phyloP scores from a whole-genome alignment of 1,140 invertebrate species.

The Homarus americanus region DNA sequence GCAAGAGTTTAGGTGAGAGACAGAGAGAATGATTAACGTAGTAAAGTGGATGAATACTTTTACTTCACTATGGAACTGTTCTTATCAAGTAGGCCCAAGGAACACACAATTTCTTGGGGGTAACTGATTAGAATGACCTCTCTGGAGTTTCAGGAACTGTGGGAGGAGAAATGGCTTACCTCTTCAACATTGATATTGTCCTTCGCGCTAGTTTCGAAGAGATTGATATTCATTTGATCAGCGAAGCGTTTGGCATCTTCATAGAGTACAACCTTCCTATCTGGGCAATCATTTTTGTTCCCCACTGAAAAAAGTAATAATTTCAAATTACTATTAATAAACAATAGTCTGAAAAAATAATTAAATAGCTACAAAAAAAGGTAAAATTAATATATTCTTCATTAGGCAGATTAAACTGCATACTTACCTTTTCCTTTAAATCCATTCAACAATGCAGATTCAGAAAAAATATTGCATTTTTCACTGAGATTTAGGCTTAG shows the following conservation, averaged over 20 bases:
- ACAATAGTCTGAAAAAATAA: not conserved
- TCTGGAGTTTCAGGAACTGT: no score
- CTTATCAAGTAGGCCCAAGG: no score
- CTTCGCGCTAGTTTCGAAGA: conserved; percentile 99
- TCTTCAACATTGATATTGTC: conserved; percentile 99
- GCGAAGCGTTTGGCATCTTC: conserved; percentile 98
- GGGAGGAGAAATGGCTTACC: conserved; percentile 81
- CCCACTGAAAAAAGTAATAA: conserved; percentile 86
- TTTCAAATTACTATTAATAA: not conserved
- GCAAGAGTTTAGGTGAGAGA: no score
- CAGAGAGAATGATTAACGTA: no score
- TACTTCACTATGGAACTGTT: no score
- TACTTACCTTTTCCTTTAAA: not conserved
- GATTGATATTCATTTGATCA: conserved; percentile 96
- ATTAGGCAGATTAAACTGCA: not conserved
- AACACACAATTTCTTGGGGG: no score
- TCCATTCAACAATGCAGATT: no score
- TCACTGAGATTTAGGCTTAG: no score
- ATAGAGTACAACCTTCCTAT: conserved; percentile 96
- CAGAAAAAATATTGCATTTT: not conserved
- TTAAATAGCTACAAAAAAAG: not conserved
- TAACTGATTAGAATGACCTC: no score
- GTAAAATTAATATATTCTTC: not conserved
- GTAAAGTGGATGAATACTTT: no score
- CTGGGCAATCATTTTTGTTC: conserved; percentile 99